Percentiles rank a stretch among this genome's conserved stretches.
Conservation (phyloP, 2,113 vertebrate genomes). For the Equus quagga region DNA sequence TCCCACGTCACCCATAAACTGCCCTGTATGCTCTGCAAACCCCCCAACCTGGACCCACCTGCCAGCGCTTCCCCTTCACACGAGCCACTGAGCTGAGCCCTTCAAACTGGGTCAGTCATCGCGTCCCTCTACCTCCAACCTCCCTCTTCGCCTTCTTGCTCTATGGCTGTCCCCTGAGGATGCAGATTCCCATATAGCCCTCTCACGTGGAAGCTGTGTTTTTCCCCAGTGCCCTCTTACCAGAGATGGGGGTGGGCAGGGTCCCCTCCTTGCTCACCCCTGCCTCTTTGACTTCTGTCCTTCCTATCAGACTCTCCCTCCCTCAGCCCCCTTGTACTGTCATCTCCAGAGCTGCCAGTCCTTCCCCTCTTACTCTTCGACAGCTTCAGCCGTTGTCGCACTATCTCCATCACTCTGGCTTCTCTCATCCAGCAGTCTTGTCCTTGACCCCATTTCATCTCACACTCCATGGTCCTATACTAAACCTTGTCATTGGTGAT, state of each 20-base stretch:
- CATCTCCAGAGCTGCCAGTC: accelerated
- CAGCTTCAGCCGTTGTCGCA: not conserved
- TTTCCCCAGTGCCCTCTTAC: not conserved
- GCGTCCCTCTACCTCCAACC: not conserved
- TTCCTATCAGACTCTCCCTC: not conserved
- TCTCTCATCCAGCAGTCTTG: not conserved
- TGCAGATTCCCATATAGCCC: accelerated
- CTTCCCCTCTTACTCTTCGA: not conserved
- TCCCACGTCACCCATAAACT: not conserved
- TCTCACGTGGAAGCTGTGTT: not conserved
- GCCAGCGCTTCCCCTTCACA: not conserved
- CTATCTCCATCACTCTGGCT: not conserved
- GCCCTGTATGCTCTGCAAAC: not conserved
- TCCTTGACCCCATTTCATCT: not conserved
- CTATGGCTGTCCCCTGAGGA: not conserved
- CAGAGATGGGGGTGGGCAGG: accelerated
- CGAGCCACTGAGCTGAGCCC: not conserved
- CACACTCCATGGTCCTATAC: not conserved
- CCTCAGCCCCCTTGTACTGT: not conserved
- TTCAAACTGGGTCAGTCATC: not conserved
- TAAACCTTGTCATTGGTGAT: not conserved
- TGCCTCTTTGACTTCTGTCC: not conserved
- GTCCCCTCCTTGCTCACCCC: not conserved
- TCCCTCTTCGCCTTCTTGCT: not conserved
- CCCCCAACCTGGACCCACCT: not conserved